Percentiles rank a stretch among this genome's conserved stretches.
phyloP scores from a whole-genome alignment of 2,888 invertebrate genomes.

The Platycheirus albimanus region DNA sequence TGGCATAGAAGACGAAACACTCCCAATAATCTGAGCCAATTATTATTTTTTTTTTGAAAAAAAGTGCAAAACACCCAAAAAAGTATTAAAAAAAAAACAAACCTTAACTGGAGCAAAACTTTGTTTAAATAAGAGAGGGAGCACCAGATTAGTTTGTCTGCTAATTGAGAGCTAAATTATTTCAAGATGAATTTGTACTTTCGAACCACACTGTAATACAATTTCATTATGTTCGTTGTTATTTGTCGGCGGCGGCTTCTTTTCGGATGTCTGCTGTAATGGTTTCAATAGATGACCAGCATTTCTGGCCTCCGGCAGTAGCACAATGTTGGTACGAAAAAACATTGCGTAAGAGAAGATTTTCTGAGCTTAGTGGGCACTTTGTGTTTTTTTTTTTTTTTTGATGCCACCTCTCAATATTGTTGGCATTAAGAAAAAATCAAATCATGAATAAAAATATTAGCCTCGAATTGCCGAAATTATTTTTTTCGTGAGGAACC shows the following conservation, averaged over 20 bases:
- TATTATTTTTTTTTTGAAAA: conserved; percentile 37
- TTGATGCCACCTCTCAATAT: conserved; percentile 50
- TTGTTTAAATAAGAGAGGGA: conserved; percentile 55
- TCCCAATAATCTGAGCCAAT: conserved; percentile 51
- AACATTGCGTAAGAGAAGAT: conserved; percentile 69
- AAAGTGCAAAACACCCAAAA: conserved; percentile 22
- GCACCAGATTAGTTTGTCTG: conserved; percentile 47
- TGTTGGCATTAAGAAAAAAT: conserved; percentile 16
- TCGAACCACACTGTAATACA: conserved; percentile 53
- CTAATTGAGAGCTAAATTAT: conserved; percentile 67
- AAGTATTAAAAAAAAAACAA: too few relatives aligned
- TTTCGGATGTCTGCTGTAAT: conserved; percentile 67
- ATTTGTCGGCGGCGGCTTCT: conserved; percentile 67
- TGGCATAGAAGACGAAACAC: conserved; percentile 42
- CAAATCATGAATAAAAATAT: conserved; percentile 53
- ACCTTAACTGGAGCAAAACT: conserved; percentile 45
- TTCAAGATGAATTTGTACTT: conserved; percentile 70
- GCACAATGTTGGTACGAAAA: conserved; percentile 46
- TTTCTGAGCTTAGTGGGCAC: conserved; percentile 67
- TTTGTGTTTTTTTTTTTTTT: conserved; percentile 61
- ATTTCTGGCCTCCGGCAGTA: conserved; percentile 68
- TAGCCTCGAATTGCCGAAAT: conserved; percentile 70
- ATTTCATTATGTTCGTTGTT: conserved; percentile 59
- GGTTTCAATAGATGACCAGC: conserved; percentile 69
- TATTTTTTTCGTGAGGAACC: conserved; percentile 58